Conservation (phyloP, 1,140 invertebrate genomes). For the Atta colombica region DNA sequence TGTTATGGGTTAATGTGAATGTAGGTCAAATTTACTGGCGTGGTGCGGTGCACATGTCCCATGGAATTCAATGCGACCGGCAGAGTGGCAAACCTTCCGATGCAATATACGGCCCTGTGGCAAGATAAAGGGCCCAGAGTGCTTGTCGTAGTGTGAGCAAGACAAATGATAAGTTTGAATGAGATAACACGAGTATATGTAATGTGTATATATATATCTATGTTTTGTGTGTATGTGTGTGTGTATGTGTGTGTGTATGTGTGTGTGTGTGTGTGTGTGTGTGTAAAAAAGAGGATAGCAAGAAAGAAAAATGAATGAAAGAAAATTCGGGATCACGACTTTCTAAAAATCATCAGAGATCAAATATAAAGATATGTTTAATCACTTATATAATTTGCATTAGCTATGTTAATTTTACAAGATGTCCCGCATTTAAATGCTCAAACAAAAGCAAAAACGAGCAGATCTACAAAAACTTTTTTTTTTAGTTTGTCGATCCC, state of each 20-base stretch:
- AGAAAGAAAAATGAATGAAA: not conserved
- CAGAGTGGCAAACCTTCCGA: conserved; percentile 62
- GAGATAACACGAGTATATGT: conserved; percentile 4
- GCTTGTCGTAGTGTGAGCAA: conserved; percentile 40
- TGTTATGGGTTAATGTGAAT: conserved; percentile 42
- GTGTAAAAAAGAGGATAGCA: not conserved
- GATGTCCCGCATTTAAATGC: too few species aligned
- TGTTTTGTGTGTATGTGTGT: not conserved
- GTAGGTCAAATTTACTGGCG: conserved; percentile 58
- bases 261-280: not conserved
- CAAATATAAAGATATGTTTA: not conserved
- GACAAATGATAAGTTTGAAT: conserved; percentile 31
- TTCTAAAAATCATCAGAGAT: not conserved
- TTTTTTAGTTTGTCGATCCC: too few species aligned
- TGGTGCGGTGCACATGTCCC: conserved; percentile 57
- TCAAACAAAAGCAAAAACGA: too few species aligned
- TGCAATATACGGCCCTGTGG: conserved; percentile 65
- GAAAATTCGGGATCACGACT: not conserved
- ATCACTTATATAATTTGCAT: not conserved
- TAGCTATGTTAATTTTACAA: not conserved
- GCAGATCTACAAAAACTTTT: too few species aligned
- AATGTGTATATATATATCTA: not conserved
- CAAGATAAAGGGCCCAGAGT: conserved; percentile 61
- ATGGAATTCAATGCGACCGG: conserved; percentile 66
- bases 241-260: too few species aligned